Evolutionary conservation across 2,888 invertebrate genomes (phyloP).

Genomic region (Cecidostiba fungosa): DNA sequence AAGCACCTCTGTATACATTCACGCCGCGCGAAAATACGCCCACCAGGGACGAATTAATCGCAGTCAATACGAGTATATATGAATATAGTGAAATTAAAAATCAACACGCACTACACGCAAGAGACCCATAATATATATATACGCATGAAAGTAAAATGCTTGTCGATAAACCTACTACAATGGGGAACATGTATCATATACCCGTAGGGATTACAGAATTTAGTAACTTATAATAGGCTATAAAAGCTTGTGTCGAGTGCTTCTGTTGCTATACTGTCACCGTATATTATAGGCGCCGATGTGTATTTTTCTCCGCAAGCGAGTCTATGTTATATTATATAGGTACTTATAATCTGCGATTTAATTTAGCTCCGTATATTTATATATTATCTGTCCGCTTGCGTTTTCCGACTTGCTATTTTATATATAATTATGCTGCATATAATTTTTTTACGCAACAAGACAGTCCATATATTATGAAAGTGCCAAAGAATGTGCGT

Average conservation of each 20-base stretch:
- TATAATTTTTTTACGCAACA: constrained; percentile 2
- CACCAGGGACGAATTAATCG: constrained; percentile 32
- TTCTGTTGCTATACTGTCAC: not conserved
- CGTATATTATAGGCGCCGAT: not conserved
- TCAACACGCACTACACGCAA: not conserved
- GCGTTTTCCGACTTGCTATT: not conserved
- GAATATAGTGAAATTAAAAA: not conserved
- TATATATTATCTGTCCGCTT: not conserved
- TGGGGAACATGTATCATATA: not conserved
- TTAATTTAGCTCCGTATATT: too few relatives aligned
- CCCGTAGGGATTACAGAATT: not conserved
- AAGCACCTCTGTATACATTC: not conserved
- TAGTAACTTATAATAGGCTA: not conserved
- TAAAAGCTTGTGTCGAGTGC: not conserved
- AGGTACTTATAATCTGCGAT: too few relatives aligned
- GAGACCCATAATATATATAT: not conserved
- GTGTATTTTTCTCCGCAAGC: not conserved
- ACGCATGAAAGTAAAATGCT: constrained; percentile 4
- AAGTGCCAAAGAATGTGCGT: constrained; percentile 62
- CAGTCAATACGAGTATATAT: constrained; percentile 24
- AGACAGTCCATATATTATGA: constrained; percentile 37
- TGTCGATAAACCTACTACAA: not conserved
- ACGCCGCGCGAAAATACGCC: constrained; percentile 29
- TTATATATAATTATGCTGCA: not conserved
- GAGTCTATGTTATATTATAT: too few relatives aligned